These are phyloP conservation scores for Probaryconus sp. DNA, from an alignment of 1,140 invertebrate species.

Conservation along the genomic window DNA sequence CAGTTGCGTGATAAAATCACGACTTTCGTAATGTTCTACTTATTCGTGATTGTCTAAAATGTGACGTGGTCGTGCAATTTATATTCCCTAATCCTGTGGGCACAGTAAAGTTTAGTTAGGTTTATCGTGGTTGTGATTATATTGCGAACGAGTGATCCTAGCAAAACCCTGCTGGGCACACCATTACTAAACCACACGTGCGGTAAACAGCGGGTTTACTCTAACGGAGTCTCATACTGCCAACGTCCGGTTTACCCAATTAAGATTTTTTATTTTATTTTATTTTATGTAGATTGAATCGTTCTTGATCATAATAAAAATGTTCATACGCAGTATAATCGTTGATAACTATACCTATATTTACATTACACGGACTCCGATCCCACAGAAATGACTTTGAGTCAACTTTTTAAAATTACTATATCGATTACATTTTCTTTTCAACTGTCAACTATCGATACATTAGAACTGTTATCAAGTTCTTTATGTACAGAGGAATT, in stretches of 20 bases:
- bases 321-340: no score
- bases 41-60: neutral
- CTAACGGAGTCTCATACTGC: slow-evolving; percentile 21
- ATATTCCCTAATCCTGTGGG: slow-evolving; percentile 38
- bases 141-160: slow-evolving; percentile 45
- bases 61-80: slow-evolving; percentile 11
- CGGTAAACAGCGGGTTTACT: slow-evolving; percentile 42
- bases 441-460: no score
- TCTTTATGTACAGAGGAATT: no score
- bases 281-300: no score
- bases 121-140: slow-evolving; percentile 37
- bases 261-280: slow-evolving; percentile 39
- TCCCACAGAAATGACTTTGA: no score
- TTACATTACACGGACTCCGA: no score
- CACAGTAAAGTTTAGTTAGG: slow-evolving; percentile 33
- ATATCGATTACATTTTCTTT: no score
- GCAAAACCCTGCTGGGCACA: slow-evolving; percentile 46
- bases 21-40: slow-evolving; percentile 5
- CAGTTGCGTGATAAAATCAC: no score
- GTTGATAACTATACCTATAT: no score
- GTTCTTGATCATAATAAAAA: no score
- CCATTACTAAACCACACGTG: slow-evolving; percentile 53
- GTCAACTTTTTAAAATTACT: no score
- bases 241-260: slow-evolving; percentile 31
- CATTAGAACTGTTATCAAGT: no score